Base-by-base conservation (phyloP, 1,140 invertebrate species). In the Mactra quadrangularis region DNA sequence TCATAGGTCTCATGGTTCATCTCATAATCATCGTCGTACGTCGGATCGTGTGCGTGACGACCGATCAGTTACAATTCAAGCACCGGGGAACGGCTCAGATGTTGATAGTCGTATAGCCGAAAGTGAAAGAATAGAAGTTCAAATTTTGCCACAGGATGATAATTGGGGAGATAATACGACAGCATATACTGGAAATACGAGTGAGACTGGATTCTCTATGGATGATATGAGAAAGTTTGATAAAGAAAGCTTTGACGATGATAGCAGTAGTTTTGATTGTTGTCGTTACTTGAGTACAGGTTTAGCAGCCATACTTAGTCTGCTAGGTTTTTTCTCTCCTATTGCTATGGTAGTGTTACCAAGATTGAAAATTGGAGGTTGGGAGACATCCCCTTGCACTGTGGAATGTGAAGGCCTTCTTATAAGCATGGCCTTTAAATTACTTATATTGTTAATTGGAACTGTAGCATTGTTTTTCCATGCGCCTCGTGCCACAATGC, bases 121-220 rank as follows among this genome's bases (percentile, higher is more conserved):
- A 88, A 85, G 96, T 96, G 96, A 95, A 95, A 7, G 94, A 95
- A 93, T 96, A 95, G 3, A 91, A 96, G 97, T 98, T 60, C 97
- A 98, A 93, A 98, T 98, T 84, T 92, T 99, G 53, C 97, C 97
- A 0, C 94, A 95, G 91, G 98, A 99, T 94, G 98, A 99, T 90
- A 98, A 98, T 91, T 99, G 98, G 98, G 98, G 97, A 45, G 98
- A 99, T 93, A 99, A 98, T 89, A 99, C 97, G 0, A 99, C 98
- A 4, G 98, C 97, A 0, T 96, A 99, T 29, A 99, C 71, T 75
- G 98, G 98, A 22, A 98, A 98, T 88, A 99, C 98, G 2, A 99
- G 97, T 0, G 98, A 99, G 66, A 92, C 92, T 13, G 92, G 88
- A 0, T 92, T 97, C 84, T 99, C 98, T 0, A 96, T 97, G 88